Percentiles rank a stretch among this genome's conserved stretches.
phyloP scores from a whole-genome alignment of 1,140 invertebrate species.

The Archivesica marissinica region DNA sequence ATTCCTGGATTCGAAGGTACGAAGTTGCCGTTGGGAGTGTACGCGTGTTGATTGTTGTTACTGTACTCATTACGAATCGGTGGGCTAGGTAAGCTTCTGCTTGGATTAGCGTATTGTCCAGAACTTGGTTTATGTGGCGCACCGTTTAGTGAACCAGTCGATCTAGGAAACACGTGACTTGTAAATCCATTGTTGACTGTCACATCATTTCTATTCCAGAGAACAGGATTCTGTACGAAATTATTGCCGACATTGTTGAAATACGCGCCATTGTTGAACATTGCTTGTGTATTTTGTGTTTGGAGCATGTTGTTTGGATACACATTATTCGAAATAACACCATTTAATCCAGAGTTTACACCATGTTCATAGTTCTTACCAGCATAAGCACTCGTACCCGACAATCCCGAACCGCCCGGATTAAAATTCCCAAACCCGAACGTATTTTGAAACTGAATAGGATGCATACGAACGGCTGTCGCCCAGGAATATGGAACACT shows the following conservation, averaged over 20 bases:
- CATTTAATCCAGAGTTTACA: neutral
- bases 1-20: neutral
- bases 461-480: neutral
- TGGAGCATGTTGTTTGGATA: neutral
- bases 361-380: neutral
- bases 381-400: neutral
- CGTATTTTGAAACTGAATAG: neutral
- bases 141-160: neutral
- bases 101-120: neutral
- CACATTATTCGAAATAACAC: too few relatives aligned
- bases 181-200: slow-evolving; percentile 4
- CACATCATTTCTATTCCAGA: slow-evolving; percentile 28
- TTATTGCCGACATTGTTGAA: neutral
- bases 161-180: slow-evolving; percentile 1
- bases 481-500: neutral
- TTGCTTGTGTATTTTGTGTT: neutral
- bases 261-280: neutral
- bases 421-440: slow-evolving; percentile 40
- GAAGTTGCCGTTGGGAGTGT: neutral
- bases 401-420: neutral
- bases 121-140: neutral
- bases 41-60: neutral
- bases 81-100: neutral
- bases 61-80: neutral
- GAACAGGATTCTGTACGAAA: neutral